Percentiles rank a stretch among this genome's conserved stretches.
These are phyloP conservation scores for Choristoneura fumiferana DNA, from an alignment of 1,140 invertebrate genomes.

Conservation along the genomic window DNA sequence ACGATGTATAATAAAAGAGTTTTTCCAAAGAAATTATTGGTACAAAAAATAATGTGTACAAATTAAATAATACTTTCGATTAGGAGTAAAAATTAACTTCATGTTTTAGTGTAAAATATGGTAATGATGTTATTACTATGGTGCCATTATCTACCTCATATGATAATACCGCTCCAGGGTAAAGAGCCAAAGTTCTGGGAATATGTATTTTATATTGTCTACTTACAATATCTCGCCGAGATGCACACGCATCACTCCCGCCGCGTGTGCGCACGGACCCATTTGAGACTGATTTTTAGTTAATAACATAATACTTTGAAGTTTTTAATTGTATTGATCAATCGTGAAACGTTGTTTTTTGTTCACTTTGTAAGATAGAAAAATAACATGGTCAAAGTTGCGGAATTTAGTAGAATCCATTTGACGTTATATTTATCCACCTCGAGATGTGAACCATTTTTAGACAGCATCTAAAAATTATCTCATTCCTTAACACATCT, in stretches of 20 bases:
- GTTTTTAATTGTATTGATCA: too few relatives aligned
- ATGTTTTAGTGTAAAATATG: slow-evolving; percentile 58
- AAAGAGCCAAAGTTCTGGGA: slow-evolving; percentile 69
- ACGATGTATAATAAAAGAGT: slow-evolving; percentile 52
- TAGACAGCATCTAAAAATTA: too few relatives aligned
- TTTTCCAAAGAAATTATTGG: slow-evolving; percentile 76
- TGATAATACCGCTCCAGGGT: slow-evolving; percentile 60
- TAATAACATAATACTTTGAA: slow-evolving; percentile 6
- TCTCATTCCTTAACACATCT: too few relatives aligned
- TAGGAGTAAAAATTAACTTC: slow-evolving; percentile 53
- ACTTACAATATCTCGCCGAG: slow-evolving; percentile 35
- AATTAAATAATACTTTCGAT: slow-evolving; percentile 58
- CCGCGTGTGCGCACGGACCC: slow-evolving; percentile 19
- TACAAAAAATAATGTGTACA: slow-evolving; percentile 74
- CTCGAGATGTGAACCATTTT: too few relatives aligned
- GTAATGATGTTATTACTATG: slow-evolving; percentile 62
- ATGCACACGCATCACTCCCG: slow-evolving; percentile 38
- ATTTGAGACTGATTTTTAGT: slow-evolving; percentile 66
- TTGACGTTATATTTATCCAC: too few relatives aligned
- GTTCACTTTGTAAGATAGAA: too few relatives aligned
- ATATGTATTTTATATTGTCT: slow-evolving; percentile 66
- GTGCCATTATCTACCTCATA: slow-evolving; percentile 74
- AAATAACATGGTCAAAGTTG: too few relatives aligned
- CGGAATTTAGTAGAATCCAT: too few relatives aligned
- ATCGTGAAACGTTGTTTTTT: too few relatives aligned